Evolutionary conservation across 2,888 invertebrate species (phyloP), one percentile per base, ranked within the genome.

Genomic region (Pristionchus fissidentatus): DNA sequence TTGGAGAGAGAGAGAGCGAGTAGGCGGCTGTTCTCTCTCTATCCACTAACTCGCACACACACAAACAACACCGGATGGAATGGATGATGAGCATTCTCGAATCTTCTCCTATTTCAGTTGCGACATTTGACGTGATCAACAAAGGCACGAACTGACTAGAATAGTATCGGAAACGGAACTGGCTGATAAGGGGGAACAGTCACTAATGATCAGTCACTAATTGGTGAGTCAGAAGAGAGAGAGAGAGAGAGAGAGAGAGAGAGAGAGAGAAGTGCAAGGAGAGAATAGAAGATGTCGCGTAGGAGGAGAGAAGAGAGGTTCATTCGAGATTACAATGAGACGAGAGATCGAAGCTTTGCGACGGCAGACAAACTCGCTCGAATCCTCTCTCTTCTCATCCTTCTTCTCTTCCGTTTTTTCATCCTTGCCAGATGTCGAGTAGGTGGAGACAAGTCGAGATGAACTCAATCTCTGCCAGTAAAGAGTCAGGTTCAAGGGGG

Each of bases 1-100:
- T 57, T 41, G 29, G 78, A n/a, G 15, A n/a, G 29, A 1, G 43
- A 26, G 15, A 10, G 80, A 43, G 62, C 13, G 62, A 62, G 35
- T 26, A 46, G 80, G 80, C 80, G 80, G 62, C 80, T 81, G 80
- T 81, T 81, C 80, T 81, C 80, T 62, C 60, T 46, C 78, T 52
- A 78, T 38, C 78, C 55, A 52, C 79, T 79, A 35, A 43, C 55
- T 49, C 43, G 26, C 43, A 35, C 26, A 60, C 62, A 8, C 79
- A 57, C 79, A 79, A 79, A 55, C 55, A 57, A 79, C 57, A 57
- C 35, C 38, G 57, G 57, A 38, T 49, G 46, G 43, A 43, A 41
- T 41, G 73, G 75, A 49, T 49, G 49, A 49, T 77, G 49, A 77
- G 49, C 75, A 77, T 77, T 77, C 75, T 49, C 8, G 75, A 77